phyloP scores from a whole-genome alignment of 1,140 invertebrate genomes.

The Kradibia gibbosae region DNA sequence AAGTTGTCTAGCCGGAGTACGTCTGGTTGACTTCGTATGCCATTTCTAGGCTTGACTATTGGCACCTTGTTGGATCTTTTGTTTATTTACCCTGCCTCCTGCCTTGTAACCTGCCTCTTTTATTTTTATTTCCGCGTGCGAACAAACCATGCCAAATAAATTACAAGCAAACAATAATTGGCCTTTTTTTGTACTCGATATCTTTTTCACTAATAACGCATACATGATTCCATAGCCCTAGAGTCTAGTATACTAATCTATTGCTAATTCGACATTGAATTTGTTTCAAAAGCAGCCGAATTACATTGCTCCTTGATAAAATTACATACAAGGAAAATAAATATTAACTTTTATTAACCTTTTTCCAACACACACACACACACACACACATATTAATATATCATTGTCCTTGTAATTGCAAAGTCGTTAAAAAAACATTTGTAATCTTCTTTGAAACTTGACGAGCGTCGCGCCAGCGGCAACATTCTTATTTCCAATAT shows the following conservation, averaged over 20 bases:
- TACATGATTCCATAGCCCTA: not conserved
- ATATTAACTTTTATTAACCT: too few relatives aligned
- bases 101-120: not conserved
- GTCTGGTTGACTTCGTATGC: not conserved
- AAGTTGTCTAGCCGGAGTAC: not conserved
- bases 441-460: too few relatives aligned
- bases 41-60: conserved; percentile 7
- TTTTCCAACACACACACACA: too few relatives aligned
- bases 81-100: not conserved
- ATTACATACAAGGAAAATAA: too few relatives aligned
- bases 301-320: too few relatives aligned
- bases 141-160: not conserved
- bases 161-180: not conserved
- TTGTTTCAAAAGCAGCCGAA: not conserved
- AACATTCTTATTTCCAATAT: too few relatives aligned
- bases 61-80: not conserved
- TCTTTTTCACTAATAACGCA: not conserved
- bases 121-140: not conserved
- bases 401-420: too few relatives aligned
- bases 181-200: not conserved
- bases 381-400: too few relatives aligned
- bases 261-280: not conserved
- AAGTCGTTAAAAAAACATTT: too few relatives aligned
- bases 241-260: not conserved
- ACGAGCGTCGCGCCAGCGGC: too few relatives aligned